These are phyloP conservation scores for Exocentrus adspersus DNA, from an alignment of 2,888 invertebrate species.

Conservation along the genomic window DNA sequence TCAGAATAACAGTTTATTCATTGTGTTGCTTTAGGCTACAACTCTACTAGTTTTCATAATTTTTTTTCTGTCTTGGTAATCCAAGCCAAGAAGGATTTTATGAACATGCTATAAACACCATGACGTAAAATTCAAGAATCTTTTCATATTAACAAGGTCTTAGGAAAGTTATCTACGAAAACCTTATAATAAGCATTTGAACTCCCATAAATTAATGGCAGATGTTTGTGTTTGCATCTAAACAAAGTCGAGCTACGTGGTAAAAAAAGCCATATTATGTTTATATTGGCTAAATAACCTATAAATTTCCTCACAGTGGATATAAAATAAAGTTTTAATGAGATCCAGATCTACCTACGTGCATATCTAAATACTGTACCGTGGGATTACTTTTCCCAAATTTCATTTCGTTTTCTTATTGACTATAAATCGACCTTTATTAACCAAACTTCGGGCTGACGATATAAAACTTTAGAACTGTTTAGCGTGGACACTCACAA, in stretches of 20 bases:
- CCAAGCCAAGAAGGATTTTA: no score
- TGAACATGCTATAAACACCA: no score
- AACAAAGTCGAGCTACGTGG: background rate
- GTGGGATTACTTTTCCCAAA: background rate
- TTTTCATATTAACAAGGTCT: background rate
- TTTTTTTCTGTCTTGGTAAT: no score
- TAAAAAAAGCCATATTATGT: background rate
- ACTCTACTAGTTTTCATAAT: no score
- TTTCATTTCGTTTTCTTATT: no score
- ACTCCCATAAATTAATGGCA: background rate
- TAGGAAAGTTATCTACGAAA: background rate
- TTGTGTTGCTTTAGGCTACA: no score
- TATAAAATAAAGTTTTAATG: background rate
- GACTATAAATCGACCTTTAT: no score
- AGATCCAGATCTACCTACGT: background rate
- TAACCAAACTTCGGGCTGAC: no score
- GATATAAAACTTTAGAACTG: no score
- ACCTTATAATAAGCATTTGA: background rate
- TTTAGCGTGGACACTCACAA: no score
- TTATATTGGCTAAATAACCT: constrained; percentile 1
- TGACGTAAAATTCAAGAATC: background rate
- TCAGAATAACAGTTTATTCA: no score
- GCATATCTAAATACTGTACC: background rate
- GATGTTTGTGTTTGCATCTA: background rate
- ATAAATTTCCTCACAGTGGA: constrained; percentile 1